Evolutionary conservation across 1,140 invertebrate genomes (phyloP), one percentile per base, ranked within the genome.

Genomic region (Habropoda laboriosa): DNA sequence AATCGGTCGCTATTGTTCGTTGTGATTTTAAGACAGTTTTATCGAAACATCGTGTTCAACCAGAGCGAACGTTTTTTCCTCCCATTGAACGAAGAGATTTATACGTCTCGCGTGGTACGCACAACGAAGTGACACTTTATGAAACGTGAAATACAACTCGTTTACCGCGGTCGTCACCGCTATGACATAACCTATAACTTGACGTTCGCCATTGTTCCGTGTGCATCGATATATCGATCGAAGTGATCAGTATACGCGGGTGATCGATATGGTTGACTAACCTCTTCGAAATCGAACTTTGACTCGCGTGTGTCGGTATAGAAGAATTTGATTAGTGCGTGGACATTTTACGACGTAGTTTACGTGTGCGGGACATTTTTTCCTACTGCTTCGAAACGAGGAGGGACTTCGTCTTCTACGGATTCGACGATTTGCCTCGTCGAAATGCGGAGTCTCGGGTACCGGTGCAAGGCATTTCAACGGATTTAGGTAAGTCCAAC

Each of bases 401-500:
- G 27, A 45, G 38, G 4, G 6, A 7, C 21, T 63, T 42, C 7
- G 16, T n/a, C 57, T 45, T 27, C 45, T 32, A 45, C 35, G 77
- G 57, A 83, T 74, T 47, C 47, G 12, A 42, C 53, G 51, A 57
- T 32, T 27, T 51, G 8, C 13, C 30, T 0, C 32, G 16, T 2
- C 18, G 61, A 83, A 21, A 72, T 78, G 82, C 55, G 38, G 49
- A 30, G 21, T n/a, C 7, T 38, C 12, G 42, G 24, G 61, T 32
- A 49, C 40, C 18, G 24, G n/a, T 82, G 35, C 0, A n/a, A 63
- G 24, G 8, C 16, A 10, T 42, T 53, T 74, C 27, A 57, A 42
- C 27, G 32, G 32, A 75, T 58, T 83, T 80, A 80, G 71, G 83
- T 83, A 49, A 85, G 81, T 40, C 35, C 38, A 32, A 71, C n/a